Evolutionary conservation across 1,140 invertebrate species (phyloP).

Genomic region (Agrilus planipennis): DNA sequence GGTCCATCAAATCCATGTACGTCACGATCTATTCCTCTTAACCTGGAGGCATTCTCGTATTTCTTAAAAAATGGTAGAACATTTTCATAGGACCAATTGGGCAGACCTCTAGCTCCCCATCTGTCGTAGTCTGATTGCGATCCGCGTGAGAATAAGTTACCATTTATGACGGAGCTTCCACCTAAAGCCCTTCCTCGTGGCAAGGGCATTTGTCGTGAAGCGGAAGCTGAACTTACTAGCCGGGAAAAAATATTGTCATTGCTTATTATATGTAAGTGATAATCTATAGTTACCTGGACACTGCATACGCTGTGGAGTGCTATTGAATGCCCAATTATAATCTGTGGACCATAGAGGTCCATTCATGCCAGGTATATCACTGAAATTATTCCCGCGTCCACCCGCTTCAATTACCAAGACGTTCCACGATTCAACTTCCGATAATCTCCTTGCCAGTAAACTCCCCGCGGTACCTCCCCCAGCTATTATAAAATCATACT

Average conservation of each 20-base stretch:
- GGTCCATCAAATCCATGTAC: background rate
- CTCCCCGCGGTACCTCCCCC: slow-evolving; percentile 41
- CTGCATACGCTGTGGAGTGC: background rate
- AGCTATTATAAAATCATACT: slow-evolving; percentile 26
- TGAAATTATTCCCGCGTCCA: background rate
- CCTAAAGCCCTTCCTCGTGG: background rate
- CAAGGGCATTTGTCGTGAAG: too few relatives aligned
- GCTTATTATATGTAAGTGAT: too few relatives aligned
- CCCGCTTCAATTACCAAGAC: background rate
- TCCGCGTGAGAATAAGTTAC: background rate
- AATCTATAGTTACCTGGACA: background rate
- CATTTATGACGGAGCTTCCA: background rate
- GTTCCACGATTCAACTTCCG: background rate
- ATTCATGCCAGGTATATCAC: background rate
- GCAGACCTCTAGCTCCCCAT: background rate
- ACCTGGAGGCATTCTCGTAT: background rate
- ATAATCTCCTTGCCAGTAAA: slow-evolving; percentile 42
- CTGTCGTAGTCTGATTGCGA: background rate
- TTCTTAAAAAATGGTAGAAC: background rate
- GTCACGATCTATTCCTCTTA: background rate
- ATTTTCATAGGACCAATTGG: background rate
- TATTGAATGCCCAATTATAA: background rate
- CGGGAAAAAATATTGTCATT: too few relatives aligned
- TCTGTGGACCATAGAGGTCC: too few relatives aligned
- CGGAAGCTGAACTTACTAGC: too few relatives aligned